phyloP scores from a whole-genome alignment of 2,113 vertebrate genomes.

The Campylomormyrus numenius region DNA sequence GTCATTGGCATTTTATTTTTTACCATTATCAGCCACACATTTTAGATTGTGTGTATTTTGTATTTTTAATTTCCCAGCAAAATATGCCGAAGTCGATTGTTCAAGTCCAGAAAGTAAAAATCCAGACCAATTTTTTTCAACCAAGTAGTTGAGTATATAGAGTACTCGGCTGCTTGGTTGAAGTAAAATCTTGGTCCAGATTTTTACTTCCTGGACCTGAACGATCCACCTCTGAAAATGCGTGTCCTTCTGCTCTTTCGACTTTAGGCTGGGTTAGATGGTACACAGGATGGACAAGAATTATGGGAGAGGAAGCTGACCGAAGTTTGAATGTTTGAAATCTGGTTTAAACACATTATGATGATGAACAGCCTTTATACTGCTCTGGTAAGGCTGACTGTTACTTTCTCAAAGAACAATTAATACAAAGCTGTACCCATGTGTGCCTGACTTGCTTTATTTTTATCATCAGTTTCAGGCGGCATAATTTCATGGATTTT shows the following conservation, averaged over 20 bases:
- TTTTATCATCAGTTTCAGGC: background rate
- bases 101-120: background rate
- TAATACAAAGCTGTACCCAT: background rate
- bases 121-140: background rate
- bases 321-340: background rate
- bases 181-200: background rate
- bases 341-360: background rate
- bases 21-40: background rate
- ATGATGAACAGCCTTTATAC: background rate
- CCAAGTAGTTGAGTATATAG: background rate
- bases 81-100: background rate
- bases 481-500: background rate
- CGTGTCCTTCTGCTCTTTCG: background rate
- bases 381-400: background rate
- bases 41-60: background rate
- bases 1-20: background rate
- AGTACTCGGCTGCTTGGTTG: background rate
- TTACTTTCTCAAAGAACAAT: constrained; percentile 1
- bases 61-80: background rate
- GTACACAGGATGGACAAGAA: background rate
- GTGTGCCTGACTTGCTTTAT: constrained; percentile 1
- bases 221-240: background rate
- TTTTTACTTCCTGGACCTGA: background rate
- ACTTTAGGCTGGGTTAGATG: background rate
- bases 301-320: background rate